These are phyloP conservation scores for Lysandra bellargus DNA, from an alignment of 2,888 invertebrate species.

Conservation along the genomic window DNA sequence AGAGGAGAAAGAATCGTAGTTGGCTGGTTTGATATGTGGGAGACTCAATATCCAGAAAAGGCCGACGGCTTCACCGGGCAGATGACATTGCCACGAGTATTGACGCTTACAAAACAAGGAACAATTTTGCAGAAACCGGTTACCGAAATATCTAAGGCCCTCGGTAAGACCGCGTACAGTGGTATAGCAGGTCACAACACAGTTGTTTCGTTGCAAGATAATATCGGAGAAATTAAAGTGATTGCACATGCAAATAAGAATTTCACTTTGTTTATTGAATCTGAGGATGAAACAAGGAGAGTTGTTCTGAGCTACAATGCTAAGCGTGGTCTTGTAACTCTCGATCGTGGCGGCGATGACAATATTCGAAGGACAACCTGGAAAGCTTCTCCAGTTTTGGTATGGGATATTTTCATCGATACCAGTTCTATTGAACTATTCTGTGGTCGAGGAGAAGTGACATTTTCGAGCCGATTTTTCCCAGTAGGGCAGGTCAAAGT, in stretches of 20 bases:
- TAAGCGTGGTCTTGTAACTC: conserved; percentile 47
- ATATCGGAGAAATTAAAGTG: conserved; percentile 56
- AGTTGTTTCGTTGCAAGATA: conserved; percentile 46
- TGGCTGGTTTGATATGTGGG: conserved; percentile 75
- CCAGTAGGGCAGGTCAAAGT: conserved; percentile 47
- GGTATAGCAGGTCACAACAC: conserved; percentile 45
- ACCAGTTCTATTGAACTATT: conserved; percentile 63
- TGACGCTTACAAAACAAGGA: conserved; percentile 51
- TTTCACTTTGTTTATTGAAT: conserved; percentile 53
- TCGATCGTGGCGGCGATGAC: conserved; percentile 62
- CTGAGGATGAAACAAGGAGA: conserved; percentile 41
- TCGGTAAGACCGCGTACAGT: conserved; percentile 44
- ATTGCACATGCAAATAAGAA: conserved; percentile 42
- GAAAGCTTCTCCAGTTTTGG: conserved; percentile 49
- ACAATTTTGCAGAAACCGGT: conserved; percentile 58
- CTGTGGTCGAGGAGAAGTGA: conserved; percentile 57
- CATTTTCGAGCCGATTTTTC: conserved; percentile 62
- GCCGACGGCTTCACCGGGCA: conserved; percentile 65
- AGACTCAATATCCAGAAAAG: conserved; percentile 60
- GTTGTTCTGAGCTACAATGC: conserved; percentile 54
- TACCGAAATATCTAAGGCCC: conserved; percentile 45
- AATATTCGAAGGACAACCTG: conserved; percentile 58
- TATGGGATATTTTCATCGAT: conserved; percentile 55
- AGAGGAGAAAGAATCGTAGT: conserved; percentile 55
- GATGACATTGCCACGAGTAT: conserved; percentile 60